These are phyloP conservation scores for Datnioides undecimradiatus DNA, from an alignment of 2,113 vertebrate species.

Conservation along the genomic window DNA sequence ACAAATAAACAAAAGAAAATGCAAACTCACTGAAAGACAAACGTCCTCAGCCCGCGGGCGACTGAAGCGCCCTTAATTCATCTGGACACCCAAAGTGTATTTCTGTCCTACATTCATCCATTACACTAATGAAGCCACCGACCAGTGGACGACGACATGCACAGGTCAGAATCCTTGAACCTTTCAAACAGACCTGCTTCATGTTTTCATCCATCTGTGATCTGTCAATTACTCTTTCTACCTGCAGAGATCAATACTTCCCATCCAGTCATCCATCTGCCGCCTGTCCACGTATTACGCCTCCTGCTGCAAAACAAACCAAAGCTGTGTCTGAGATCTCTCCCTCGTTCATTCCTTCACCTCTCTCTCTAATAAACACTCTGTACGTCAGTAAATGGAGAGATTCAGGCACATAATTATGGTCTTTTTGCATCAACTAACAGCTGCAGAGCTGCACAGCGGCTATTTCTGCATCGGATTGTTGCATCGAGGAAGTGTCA, in stretches of 20 bases:
- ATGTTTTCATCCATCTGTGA: constrained; percentile 29
- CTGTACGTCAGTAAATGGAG: no score
- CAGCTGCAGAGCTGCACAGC: no score
- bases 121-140: constrained; percentile 57
- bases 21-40: constrained; percentile 4
- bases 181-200: background rate
- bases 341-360: no score
- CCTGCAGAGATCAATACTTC: constrained; percentile 41
- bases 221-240: constrained; percentile 23
- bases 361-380: no score
- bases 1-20: constrained; percentile 19
- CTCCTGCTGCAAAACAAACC: background rate
- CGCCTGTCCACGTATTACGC: background rate
- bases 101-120: constrained; percentile 36
- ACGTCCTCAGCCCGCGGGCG: background rate
- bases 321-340: background rate
- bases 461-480: no score
- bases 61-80: constrained; percentile 53
- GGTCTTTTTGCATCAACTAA: no score
- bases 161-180: constrained; percentile 50
- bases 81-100: constrained; percentile 37
- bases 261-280: constrained; percentile 24
- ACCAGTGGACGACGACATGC: constrained; percentile 16
- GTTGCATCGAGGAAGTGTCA: no score
- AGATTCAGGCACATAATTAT: no score